Conservation (phyloP, 2,888 invertebrate genomes). For the Glaucopsyche alexis region DNA sequence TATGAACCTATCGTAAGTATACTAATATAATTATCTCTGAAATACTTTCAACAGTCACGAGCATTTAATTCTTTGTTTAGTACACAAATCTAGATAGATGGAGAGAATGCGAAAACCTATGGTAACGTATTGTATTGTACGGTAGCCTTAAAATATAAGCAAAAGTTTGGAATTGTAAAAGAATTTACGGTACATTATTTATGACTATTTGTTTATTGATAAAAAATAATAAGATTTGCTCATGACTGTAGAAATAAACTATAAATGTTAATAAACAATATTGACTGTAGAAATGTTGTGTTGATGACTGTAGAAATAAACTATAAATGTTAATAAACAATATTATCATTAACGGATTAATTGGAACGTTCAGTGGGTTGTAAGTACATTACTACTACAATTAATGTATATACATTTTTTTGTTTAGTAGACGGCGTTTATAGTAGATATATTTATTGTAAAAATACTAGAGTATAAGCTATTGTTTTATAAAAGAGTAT, state of each 20-base stretch:
- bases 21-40: background rate
- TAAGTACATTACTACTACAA: slow-evolving; percentile 36
- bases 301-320: background rate
- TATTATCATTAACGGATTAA: too few species aligned
- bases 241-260: background rate
- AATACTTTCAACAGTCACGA: background rate
- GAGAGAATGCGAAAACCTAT: too few species aligned
- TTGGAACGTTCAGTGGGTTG: background rate
- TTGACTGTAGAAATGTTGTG: too few species aligned
- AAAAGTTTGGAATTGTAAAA: too few species aligned
- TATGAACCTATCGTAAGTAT: background rate
- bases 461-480: slow-evolving; percentile 61
- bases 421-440: slow-evolving; percentile 63
- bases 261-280: background rate
- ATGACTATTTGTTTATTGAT: background rate
- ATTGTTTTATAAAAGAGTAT: slow-evolving; percentile 76
- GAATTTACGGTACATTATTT: background rate
- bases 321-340: background rate
- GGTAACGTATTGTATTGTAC: too few species aligned
- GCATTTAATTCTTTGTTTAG: background rate
- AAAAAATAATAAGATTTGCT: background rate
- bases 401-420: slow-evolving; percentile 54
- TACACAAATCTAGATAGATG: too few species aligned
- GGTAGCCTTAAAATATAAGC: too few species aligned
- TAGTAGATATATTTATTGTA: slow-evolving; percentile 62